Conservation (phyloP, 2,888 invertebrate genomes). For the Syrphus vitripennis region DNA sequence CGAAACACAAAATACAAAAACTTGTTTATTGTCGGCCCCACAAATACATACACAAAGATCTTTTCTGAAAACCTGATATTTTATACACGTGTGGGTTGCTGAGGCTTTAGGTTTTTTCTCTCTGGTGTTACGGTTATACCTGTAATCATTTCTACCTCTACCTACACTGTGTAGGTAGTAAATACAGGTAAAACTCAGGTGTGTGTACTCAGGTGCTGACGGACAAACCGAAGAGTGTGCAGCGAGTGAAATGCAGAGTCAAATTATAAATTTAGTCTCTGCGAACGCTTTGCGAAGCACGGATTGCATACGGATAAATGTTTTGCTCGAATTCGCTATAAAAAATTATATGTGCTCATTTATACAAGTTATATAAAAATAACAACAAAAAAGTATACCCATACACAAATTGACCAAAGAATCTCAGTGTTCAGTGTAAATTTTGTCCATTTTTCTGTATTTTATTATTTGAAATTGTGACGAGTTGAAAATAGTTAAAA, state of each 20-base stretch:
- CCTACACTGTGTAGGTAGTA: slow-evolving; percentile 47
- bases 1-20: slow-evolving; percentile 48
- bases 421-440: slow-evolving; percentile 37
- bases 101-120: slow-evolving; percentile 6
- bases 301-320: slow-evolving; percentile 31
- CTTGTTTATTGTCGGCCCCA: slow-evolving; percentile 37
- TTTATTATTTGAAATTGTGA: background rate
- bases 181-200: slow-evolving; percentile 56
- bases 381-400: slow-evolving; percentile 20
- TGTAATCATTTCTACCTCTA: background rate
- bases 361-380: background rate
- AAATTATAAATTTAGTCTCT: slow-evolving; percentile 46
- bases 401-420: slow-evolving; percentile 32
- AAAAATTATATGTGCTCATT: slow-evolving; percentile 16
- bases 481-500: background rate
- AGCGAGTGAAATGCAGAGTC: slow-evolving; percentile 45
- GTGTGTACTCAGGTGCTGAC: slow-evolving; percentile 66
- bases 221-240: background rate
- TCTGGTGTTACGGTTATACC: background rate
- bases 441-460: slow-evolving; percentile 13
- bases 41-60: slow-evolving; percentile 10
- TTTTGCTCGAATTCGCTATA: slow-evolving; percentile 24
- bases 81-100: slow-evolving; percentile 35
- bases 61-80: slow-evolving; percentile 53
- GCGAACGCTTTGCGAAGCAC: slow-evolving; percentile 58